Evolutionary conservation across 2,888 invertebrate genomes (phyloP), one percentile per base, ranked within the genome.

Genomic region (Acronicta psi): DNA sequence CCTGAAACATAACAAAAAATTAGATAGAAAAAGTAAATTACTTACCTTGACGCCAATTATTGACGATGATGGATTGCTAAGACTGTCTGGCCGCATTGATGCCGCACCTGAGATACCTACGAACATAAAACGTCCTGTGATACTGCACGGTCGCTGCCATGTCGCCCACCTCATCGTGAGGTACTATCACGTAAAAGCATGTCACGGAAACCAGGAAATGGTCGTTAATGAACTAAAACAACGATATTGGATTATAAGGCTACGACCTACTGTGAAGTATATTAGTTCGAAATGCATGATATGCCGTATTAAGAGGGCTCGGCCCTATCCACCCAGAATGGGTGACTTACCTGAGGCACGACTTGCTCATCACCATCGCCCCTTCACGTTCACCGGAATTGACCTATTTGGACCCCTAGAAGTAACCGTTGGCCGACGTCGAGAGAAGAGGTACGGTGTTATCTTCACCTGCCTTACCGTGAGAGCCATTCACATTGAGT

Each of bases 391-490:
- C 36, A 43, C 36, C 7, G 51, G 42, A 8, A 42, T 51, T 37
- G 73, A 71, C 14, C 38, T 67, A 1, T 73, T 75, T 20, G 69
- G 73, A 0, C 68, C 70, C 1, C 46, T 72, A 49, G 63, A 51
- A 13, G 23, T 72, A 0, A 59, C 71, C 0, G 37, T 70, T 3
- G 66, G 68, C 3, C 31, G 71, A 16, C 41, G 54, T 1, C 29
- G 50, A 31, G 56, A 60, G 31, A 63, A 57, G 9, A 18, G 64
- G 13, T 75, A 64, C 18, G 73, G 69, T 3, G 71, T 66, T 0
- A 18, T 74, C 1, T 76, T 76, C 34, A 73, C 70, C 7, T 75
- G 75, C 29, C 25, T 75, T 0, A 73, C 75, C 10, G 61, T 70
- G 2, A 51, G 73, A 14, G 72, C 73, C 1, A 37, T 75, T 2